Evolutionary conservation across 2,113 vertebrate species (phyloP).

Genomic region (Syrrhaptes paradoxus): DNA sequence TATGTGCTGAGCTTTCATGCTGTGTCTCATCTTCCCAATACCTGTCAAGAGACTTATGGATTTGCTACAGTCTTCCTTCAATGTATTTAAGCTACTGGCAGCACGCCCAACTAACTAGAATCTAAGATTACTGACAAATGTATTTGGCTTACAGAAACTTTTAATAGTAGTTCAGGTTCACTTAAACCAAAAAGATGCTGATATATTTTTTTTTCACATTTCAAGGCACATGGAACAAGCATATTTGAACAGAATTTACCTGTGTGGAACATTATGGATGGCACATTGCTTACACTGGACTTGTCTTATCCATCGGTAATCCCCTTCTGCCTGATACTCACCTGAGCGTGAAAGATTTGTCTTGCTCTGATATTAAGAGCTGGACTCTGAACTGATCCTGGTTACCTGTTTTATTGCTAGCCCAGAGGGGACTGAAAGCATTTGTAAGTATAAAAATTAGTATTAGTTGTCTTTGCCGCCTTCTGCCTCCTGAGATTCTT

Average conservation of each 20-base stretch:
- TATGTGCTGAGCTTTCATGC: background rate
- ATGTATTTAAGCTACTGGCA: background rate
- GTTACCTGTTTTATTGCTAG: background rate
- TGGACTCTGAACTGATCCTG: background rate
- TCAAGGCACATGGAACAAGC: background rate
- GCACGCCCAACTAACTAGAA: background rate
- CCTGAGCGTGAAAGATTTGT: background rate
- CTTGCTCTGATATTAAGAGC: background rate
- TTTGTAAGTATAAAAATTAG: constrained; percentile 23
- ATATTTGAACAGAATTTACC: background rate
- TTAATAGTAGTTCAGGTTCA: background rate
- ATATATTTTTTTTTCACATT: background rate
- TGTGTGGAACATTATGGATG: background rate
- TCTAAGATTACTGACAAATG: background rate
- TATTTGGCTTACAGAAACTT: background rate
- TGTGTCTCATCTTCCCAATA: background rate
- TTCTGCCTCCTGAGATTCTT: background rate
- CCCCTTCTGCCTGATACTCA: background rate
- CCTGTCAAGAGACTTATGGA: background rate
- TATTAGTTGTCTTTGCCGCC: background rate
- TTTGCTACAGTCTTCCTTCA: background rate
- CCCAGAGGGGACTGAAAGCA: background rate
- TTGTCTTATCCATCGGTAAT: background rate
- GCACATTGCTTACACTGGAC: background rate
- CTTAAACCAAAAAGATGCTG: background rate